Conservation (phyloP, 2,888 invertebrate genomes). For the Calameuta idolon region DNA sequence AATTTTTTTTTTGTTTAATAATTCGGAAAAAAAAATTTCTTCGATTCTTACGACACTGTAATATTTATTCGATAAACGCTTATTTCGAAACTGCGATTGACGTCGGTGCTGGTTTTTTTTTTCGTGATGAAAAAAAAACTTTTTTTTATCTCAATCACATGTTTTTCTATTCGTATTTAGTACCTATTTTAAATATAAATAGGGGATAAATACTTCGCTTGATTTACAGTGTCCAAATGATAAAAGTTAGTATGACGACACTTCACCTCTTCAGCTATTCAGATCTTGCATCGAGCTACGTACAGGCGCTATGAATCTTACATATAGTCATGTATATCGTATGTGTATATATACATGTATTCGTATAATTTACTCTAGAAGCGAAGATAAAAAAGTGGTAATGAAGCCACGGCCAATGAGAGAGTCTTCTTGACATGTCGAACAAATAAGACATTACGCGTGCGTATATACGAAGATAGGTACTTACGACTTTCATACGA, state of each 20-base stretch:
- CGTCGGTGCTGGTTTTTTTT: neutral
- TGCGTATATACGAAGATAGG: neutral
- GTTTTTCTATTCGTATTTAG: neutral
- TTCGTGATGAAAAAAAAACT: neutral
- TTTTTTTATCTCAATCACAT: neutral
- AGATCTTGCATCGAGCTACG: neutral
- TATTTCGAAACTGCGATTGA: neutral
- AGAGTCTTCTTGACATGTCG: slow-evolving; percentile 42
- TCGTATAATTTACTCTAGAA: neutral
- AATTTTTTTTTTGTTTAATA: neutral
- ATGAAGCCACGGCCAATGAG: slow-evolving; percentile 40
- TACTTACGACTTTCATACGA: neutral
- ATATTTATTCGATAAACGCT: neutral
- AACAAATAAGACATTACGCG: slow-evolving; percentile 31
- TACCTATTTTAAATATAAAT: neutral
- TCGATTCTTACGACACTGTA: too few species aligned
- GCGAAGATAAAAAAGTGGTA: slow-evolving; percentile 6
- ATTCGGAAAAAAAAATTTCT: too few species aligned
- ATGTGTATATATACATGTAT: neutral
- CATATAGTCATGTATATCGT: neutral
- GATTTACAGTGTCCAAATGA: neutral
- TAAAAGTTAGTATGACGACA: neutral
- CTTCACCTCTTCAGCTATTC: neutral
- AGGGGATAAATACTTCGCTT: neutral
- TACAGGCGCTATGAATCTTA: neutral